Evolutionary conservation across 2,888 invertebrate species (phyloP), one percentile per base, ranked within the genome.

Genomic region (Mythimna ferrago): DNA sequence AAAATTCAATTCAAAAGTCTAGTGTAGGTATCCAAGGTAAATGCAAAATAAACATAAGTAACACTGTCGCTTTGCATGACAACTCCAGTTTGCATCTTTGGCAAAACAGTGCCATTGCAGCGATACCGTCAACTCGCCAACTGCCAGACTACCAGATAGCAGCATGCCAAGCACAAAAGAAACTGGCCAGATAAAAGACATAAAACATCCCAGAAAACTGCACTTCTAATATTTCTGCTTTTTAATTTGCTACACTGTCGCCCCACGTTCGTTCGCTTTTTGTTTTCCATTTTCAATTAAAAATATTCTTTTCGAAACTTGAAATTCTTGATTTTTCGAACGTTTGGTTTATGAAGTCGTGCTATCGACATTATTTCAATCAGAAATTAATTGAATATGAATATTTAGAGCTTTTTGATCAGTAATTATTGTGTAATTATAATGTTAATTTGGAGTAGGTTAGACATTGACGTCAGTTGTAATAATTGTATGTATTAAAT

Each of bases 171-270:
- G 83, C 85, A 89, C 83, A 89, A 91, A 86, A 84, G 83, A 85
- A 87, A 83, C 80, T 81, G 71, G 81, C 75, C 83, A 87, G 89
- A 89, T 90, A 92, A 89, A 87, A 73, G 82, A 87, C 87, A 85
- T 88, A 85, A 87, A 90, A 83, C 83, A 76, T 66, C 67, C 73
- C 70, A 66, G 81, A 69, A 80, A 83, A 82, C 79, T 84, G 85
- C 86, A 86, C 81, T 88, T 86, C 86, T 87, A 89, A 88, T 89
- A 89, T 90, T 91, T 90, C 81, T 87, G 81, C 86, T 80, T 90
- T 92, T 92, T 89, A 89, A 91, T 90, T 92, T 90, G 83, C 86
- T 85, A 83, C 85, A 66, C 69, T 76, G 85, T 85, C 83, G 71
- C 80, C 71, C 65, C 78, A 76, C 76, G 74, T 70, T 67, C 71